These are phyloP conservation scores for Triplophysa rosa DNA, from an alignment of 2,113 vertebrate species.

Conservation along the genomic window DNA sequence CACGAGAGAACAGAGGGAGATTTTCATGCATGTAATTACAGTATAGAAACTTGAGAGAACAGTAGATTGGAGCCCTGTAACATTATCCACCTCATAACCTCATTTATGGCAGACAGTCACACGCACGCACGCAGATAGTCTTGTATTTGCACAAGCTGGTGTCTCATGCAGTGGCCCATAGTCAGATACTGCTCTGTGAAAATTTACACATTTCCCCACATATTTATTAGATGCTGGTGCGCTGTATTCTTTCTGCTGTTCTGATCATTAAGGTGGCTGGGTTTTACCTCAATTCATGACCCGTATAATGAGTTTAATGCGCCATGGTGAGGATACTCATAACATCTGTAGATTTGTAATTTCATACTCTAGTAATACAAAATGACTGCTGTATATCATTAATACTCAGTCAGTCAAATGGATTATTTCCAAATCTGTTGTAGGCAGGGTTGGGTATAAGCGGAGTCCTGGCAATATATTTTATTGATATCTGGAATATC, in stretches of 20 bases:
- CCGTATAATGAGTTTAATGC: not conserved
- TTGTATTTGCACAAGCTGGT: not conserved
- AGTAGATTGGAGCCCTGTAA: constrained; percentile 50
- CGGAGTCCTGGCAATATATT: no score
- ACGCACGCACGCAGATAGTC: constrained; percentile 2
- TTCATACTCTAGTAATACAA: not conserved
- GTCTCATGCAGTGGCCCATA: not conserved
- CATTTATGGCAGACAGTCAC: constrained; percentile 6
- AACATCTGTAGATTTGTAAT: constrained; percentile 3
- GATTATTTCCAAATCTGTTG: not conserved
- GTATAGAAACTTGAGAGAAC: constrained; percentile 63
- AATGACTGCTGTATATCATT: not conserved
- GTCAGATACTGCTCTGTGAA: not conserved
- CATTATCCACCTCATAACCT: constrained; percentile 36
- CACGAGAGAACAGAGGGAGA: constrained; percentile 51
- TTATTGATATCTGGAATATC: no score
- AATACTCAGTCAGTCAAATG: not conserved
- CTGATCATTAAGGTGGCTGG: constrained; percentile 5
- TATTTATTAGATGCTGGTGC: not conserved
- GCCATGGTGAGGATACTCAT: not conserved
- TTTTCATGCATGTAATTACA: constrained; percentile 71
- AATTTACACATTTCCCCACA: not conserved
- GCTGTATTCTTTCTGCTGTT: not conserved
- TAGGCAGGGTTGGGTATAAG: no score
- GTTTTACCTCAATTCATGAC: not conserved